These are phyloP conservation scores for Sinocyclocheilus anshuiensis DNA, from an alignment of 2,113 vertebrate species.

Conservation along the genomic window DNA sequence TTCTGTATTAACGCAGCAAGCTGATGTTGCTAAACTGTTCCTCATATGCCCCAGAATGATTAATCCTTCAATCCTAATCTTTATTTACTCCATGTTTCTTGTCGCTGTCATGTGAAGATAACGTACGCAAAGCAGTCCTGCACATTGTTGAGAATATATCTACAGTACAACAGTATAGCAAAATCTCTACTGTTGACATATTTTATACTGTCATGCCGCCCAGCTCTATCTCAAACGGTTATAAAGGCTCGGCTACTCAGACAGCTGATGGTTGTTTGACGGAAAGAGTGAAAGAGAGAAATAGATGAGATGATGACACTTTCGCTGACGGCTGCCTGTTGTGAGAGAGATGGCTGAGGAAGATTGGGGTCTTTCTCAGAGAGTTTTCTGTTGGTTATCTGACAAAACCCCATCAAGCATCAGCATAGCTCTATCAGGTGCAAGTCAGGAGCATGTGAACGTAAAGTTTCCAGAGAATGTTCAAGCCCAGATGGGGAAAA, in stretches of 20 bases:
- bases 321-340: constrained; percentile 18
- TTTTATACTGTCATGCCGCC: constrained; percentile 1
- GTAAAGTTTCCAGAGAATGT: constrained; percentile 37
- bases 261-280: constrained; percentile 27
- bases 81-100: neutral
- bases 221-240: constrained; percentile 6
- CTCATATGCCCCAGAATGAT: neutral
- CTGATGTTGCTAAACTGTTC: neutral
- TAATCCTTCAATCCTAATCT: neutral
- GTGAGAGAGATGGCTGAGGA: constrained; percentile 25
- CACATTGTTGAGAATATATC: neutral
- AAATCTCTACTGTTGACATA: neutral
- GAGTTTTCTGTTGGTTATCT: constrained; percentile 41
- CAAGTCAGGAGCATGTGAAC: neutral
- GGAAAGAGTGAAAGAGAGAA: constrained; percentile 13
- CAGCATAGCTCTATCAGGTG: constrained; percentile 27
- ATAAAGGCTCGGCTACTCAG: constrained; percentile 6
- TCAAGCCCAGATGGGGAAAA: constrained; percentile 11
- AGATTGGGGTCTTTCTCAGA: constrained; percentile 45
- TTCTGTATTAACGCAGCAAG: neutral
- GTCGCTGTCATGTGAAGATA: neutral
- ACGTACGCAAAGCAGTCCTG: neutral
- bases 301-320: constrained; percentile 24
- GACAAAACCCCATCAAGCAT: constrained; percentile 47
- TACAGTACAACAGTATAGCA: neutral